These are phyloP conservation scores for Zophobas morio DNA, from an alignment of 1,140 invertebrate species.

Conservation along the genomic window DNA sequence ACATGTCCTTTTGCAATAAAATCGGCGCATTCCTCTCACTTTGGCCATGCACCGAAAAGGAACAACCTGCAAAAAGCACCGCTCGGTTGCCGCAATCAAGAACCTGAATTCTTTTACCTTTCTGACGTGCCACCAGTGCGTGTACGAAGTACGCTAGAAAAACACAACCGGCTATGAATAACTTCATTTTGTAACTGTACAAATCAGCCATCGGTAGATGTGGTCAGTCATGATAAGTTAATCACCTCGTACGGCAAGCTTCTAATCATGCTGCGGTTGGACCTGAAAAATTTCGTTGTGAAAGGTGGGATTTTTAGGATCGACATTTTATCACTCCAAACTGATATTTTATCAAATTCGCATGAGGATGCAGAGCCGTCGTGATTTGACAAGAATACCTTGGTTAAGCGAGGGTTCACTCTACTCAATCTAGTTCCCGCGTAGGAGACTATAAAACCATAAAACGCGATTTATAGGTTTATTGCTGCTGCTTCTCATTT, in stretches of 20 bases:
- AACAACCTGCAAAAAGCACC: constrained; percentile 50
- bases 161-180: constrained; percentile 25
- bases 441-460: constrained; percentile 66
- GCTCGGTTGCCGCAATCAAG: background rate
- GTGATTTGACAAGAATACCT: constrained; percentile 60
- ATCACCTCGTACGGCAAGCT: background rate
- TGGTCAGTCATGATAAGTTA: constrained; percentile 15
- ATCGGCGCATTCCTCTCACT: constrained; percentile 56
- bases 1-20: constrained; percentile 54
- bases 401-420: constrained; percentile 61
- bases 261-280: constrained; percentile 1
- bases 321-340: background rate
- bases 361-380: constrained; percentile 21
- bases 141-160: constrained; percentile 19
- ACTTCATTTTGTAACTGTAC: constrained; percentile 43
- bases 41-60: constrained; percentile 47
- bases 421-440: constrained; percentile 62
- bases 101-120: constrained; percentile 20
- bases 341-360: constrained; percentile 45
- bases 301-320: background rate
- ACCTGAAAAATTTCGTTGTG: background rate
- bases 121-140: constrained; percentile 8
- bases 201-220: constrained; percentile 19
- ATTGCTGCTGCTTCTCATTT: constrained; percentile 66
- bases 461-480: constrained; percentile 67